Base-by-base conservation (phyloP, 2,113 vertebrate genomes). In the Pygoscelis adeliae region DNA sequence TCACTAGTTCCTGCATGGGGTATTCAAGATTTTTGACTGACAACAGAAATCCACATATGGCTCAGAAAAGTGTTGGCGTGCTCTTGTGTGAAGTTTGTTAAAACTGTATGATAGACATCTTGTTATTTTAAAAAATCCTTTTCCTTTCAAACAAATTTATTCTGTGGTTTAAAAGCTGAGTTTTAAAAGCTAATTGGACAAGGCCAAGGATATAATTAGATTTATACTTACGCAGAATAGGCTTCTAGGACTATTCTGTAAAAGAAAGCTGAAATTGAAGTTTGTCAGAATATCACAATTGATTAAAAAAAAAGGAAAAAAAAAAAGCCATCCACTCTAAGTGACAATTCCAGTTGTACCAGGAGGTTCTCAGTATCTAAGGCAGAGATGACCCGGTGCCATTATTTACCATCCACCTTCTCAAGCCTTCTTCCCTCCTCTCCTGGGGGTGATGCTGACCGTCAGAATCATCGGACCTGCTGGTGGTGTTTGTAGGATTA, bases 41-140 rank as follows among this genome's bases (percentile, higher is more conserved):
- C 89, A 95, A 93, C 95, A 97, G 80, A 82, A 94, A 89, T 87
- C 89, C 87, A 93, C 86, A 95, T 91, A 97, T 97, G 93, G 92
- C 80, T 94, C 70, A 77, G 95, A 93, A 70, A 89, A 96, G 18
- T 73, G 87, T 73, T 97, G 93, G 90, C 95, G 74, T 90, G 73
- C 44, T 74, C 63, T 95, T 38, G 71, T 70, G 92, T 89, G 91
- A 93, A 94, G 85, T 91, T 96, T 74, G 73, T 84, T 97, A 87
- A 94, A 81, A 89, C 16, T 80, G 65, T 65, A 69, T 97, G 95
- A 96, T 71, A 96, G 95, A 93, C 95, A 83, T 93, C 71, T 94
- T 91, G 89, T 92, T 95, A 77, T 90, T 84, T 30, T 30, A 88
- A 90, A 77, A 92, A 95, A 80, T 50, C 55, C 27, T 66, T 66